Percentiles rank a stretch among this genome's conserved stretches.
Evolutionary conservation across 2,113 vertebrate genomes (phyloP).

Genomic region (Eulacestoma nigropectus): DNA sequence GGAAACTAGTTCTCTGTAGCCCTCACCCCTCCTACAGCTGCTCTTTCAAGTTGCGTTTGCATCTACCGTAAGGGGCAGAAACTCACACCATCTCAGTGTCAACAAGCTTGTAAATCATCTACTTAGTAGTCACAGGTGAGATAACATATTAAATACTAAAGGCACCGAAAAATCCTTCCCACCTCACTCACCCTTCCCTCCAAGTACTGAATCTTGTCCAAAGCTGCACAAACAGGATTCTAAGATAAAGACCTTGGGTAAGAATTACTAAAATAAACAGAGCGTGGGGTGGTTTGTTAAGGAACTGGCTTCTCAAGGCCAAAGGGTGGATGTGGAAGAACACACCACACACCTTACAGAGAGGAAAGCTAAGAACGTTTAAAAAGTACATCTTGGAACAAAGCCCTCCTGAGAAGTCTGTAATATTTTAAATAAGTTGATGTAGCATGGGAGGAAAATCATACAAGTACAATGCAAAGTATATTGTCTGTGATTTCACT

Average conservation of each 20-base stretch:
- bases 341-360: background rate
- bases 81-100: background rate
- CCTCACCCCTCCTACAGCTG: background rate
- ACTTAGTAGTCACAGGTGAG: background rate
- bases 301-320: conserved; percentile 30
- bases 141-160: conserved; percentile 17
- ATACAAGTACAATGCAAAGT: background rate
- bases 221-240: conserved; percentile 60
- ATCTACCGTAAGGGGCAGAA: background rate
- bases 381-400: background rate
- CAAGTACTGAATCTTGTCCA: conserved; percentile 27
- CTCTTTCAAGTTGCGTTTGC: background rate
- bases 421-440: background rate
- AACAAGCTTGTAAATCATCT: conserved; percentile 46
- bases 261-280: conserved; percentile 55
- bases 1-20: background rate
- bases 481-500: background rate
- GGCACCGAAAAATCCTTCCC: background rate
- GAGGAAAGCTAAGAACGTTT: background rate
- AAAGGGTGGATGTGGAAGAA: background rate
- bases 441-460: background rate
- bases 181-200: background rate
- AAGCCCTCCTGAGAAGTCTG: background rate
- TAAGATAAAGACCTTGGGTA: conserved; percentile 58
- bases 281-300: background rate